phyloP scores from a whole-genome alignment of 1,140 invertebrate genomes.

The Meteorus sp. region DNA sequence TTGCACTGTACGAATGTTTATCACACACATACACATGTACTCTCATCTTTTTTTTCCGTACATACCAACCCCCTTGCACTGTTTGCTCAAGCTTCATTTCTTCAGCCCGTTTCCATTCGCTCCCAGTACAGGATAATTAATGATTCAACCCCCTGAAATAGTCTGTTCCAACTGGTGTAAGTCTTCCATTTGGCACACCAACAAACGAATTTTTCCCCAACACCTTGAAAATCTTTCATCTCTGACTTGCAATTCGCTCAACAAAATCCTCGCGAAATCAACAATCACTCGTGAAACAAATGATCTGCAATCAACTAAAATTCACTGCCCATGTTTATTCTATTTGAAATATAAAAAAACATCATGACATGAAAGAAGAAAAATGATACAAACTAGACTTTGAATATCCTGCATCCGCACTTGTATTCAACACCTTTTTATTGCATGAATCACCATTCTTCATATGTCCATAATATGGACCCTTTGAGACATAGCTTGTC shows the following conservation, averaged over 20 bases:
- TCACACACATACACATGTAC: constrained; percentile 10
- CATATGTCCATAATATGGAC: background rate
- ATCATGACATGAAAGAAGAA: too few species aligned
- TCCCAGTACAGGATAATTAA: constrained; percentile 19
- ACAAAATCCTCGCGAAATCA: too few species aligned
- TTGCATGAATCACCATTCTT: background rate
- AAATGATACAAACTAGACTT: background rate
- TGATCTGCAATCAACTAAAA: too few species aligned
- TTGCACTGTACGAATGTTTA: constrained; percentile 5
- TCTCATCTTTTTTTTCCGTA: constrained; percentile 17
- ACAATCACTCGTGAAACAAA: too few species aligned
- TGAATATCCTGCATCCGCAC: background rate
- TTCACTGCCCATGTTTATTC: too few species aligned
- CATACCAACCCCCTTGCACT: constrained; percentile 16
- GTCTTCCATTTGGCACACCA: too few species aligned
- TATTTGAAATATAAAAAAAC: too few species aligned
- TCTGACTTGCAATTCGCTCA: too few species aligned
- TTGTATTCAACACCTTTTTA: constrained; percentile 2
- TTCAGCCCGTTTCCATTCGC: constrained; percentile 15
- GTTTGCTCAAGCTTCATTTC: constrained; percentile 20
- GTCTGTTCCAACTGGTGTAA: too few species aligned
- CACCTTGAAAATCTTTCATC: too few species aligned
- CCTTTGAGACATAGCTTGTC: constrained; percentile 12
- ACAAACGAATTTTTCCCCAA: too few species aligned
- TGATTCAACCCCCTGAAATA: too few species aligned